These are phyloP conservation scores for Arvicanthis niloticus DNA, from an alignment of 2,113 vertebrate species.

Conservation along the genomic window DNA sequence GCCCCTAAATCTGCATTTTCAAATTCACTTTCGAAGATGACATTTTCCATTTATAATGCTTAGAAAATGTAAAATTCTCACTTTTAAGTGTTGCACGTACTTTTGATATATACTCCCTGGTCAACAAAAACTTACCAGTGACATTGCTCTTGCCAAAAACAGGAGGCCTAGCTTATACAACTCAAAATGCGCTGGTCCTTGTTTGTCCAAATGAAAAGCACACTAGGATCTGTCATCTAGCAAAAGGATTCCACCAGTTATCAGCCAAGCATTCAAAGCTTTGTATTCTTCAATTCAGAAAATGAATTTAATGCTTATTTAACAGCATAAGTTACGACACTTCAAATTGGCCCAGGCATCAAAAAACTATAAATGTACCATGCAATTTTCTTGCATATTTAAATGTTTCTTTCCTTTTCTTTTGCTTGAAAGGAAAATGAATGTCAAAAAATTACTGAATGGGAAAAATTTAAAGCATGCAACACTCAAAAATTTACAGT, in stretches of 20 bases:
- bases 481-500: conserved; percentile 51
- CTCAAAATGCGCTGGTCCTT: not conserved
- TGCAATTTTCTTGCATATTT: conserved; percentile 73
- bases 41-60: not conserved
- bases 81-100: not conserved
- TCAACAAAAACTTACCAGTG: not conserved
- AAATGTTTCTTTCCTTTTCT: conserved; percentile 60
- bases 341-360: conserved; percentile 58
- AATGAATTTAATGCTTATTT: conserved; percentile 48
- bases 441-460: conserved; percentile 31
- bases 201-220: not conserved
- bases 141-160: not conserved
- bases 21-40: not conserved
- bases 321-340: conserved; percentile 38
- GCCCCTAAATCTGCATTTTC: not conserved
- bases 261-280: not conserved
- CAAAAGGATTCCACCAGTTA: not conserved
- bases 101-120: not conserved
- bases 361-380: conserved; percentile 52
- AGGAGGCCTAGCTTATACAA: not conserved
- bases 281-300: conserved; percentile 11
- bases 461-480: conserved; percentile 38
- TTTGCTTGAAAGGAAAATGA: conserved; percentile 65
- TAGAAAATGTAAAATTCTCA: conserved; percentile 30
- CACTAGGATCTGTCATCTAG: not conserved